phyloP scores from a whole-genome alignment of 1,140 invertebrate genomes.

The Papilio machaon region DNA sequence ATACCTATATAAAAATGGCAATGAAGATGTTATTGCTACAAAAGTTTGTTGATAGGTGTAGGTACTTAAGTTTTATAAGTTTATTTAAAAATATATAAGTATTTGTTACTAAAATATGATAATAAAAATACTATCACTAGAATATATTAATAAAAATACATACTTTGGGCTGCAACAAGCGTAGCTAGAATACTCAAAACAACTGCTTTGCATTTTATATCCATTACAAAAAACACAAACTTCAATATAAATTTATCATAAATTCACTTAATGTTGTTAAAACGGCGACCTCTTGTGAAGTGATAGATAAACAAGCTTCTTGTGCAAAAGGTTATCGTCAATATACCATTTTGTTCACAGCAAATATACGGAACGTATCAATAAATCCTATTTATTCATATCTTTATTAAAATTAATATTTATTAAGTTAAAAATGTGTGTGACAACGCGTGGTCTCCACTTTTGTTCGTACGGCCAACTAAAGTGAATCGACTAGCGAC shows the following conservation, averaged over 20 bases:
- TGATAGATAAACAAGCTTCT: not conserved
- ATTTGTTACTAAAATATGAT: not conserved
- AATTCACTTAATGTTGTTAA: conserved; percentile 18
- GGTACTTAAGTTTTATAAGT: not conserved
- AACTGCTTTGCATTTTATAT: conserved; percentile 10
- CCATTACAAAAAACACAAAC: conserved; percentile 16
- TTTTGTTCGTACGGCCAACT: conserved; percentile 7
- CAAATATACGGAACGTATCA: not conserved
- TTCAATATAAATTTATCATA: not conserved
- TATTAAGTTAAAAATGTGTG: not conserved
- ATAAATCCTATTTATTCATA: not conserved
- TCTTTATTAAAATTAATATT: not conserved
- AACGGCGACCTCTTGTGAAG: not conserved
- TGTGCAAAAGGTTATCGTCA: conserved; percentile 7
- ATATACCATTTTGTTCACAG: not conserved
- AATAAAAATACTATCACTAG: not conserved
- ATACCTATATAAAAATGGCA: no score
- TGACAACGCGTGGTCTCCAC: not conserved
- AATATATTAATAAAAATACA: not conserved
- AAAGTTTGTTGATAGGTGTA: no score
- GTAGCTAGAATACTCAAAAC: not conserved
- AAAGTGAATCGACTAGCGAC: not conserved
- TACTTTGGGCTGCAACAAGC: not conserved
- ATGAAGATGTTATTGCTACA: not conserved
- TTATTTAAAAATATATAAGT: not conserved